phyloP scores from a whole-genome alignment of 2,797 vertebrate genomes.

The Sternotherus odoratus region DNA sequence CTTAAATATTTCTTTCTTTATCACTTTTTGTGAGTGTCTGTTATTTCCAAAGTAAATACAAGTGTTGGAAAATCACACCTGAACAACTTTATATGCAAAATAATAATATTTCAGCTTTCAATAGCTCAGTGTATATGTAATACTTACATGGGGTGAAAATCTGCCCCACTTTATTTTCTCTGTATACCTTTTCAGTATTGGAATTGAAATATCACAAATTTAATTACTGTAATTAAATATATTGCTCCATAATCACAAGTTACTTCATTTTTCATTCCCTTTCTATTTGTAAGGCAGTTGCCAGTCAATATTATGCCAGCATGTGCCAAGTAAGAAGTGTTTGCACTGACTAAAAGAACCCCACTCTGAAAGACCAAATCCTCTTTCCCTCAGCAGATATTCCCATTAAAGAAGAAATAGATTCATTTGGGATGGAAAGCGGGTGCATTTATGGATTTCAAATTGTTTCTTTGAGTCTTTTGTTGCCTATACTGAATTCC shows the following conservation, averaged over 20 bases:
- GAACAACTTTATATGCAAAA: neutral
- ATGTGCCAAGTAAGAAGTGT: neutral
- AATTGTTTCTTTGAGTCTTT: constrained; percentile 24
- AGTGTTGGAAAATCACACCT: neutral
- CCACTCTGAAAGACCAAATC: neutral
- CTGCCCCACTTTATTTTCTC: neutral
- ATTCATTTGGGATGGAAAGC: constrained; percentile 59
- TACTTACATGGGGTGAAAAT: neutral
- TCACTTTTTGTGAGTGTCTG: neutral
- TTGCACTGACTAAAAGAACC: neutral
- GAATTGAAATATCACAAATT: constrained; percentile 10
- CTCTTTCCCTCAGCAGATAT: constrained; percentile 49
- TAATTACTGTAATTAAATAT: neutral
- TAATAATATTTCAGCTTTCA: neutral
- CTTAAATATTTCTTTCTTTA: constrained; percentile 3
- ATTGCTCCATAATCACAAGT: neutral
- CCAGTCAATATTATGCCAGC: neutral
- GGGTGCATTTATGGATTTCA: constrained; percentile 43
- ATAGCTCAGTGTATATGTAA: neutral
- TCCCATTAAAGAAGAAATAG: constrained; percentile 39
- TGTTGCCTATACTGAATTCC: constrained; percentile 51
- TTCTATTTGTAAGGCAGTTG: constrained; percentile 6
- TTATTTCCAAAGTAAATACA: neutral
- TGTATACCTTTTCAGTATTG: neutral
- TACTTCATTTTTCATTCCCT: neutral